Evolutionary conservation across 2,113 vertebrate species (phyloP).

Genomic region (Dasyurus viverrinus): DNA sequence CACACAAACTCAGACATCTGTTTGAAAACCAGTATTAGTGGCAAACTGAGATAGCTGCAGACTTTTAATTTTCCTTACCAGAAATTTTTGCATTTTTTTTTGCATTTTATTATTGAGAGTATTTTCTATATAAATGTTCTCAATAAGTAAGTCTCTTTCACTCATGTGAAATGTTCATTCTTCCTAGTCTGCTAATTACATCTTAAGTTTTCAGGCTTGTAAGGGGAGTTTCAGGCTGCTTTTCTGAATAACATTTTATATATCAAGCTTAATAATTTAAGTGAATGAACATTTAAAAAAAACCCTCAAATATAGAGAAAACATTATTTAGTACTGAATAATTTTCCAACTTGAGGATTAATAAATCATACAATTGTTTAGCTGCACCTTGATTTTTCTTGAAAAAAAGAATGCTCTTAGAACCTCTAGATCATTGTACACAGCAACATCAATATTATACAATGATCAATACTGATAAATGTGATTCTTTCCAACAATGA

Average conservation of each 20-base stretch:
- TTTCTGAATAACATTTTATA: constrained; percentile 1
- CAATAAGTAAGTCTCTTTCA: not conserved
- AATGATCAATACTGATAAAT: no score
- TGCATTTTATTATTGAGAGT: not conserved
- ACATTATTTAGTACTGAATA: not conserved
- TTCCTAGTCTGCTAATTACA: not conserved
- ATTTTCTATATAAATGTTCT: constrained; percentile 24
- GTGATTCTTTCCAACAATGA: no score
- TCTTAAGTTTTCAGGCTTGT: constrained; percentile 5
- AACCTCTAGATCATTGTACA: no score
- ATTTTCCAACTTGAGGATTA: not conserved
- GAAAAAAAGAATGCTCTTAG: not conserved
- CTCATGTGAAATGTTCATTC: constrained; percentile 28
- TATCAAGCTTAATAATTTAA: not conserved
- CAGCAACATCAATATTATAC: no score
- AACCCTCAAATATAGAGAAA: not conserved
- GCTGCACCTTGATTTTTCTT: not conserved
- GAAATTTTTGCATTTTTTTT: constrained; percentile 11
- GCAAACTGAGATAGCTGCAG: not conserved
- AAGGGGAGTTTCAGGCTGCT: not conserved
- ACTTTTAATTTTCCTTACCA: not conserved
- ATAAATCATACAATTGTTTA: not conserved
- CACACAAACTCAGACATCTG: not conserved
- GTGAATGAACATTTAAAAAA: constrained; percentile 26
- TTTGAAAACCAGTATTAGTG: not conserved